phyloP scores from a whole-genome alignment of 1,140 invertebrate genomes.

The Melipona quadrifasciata region DNA sequence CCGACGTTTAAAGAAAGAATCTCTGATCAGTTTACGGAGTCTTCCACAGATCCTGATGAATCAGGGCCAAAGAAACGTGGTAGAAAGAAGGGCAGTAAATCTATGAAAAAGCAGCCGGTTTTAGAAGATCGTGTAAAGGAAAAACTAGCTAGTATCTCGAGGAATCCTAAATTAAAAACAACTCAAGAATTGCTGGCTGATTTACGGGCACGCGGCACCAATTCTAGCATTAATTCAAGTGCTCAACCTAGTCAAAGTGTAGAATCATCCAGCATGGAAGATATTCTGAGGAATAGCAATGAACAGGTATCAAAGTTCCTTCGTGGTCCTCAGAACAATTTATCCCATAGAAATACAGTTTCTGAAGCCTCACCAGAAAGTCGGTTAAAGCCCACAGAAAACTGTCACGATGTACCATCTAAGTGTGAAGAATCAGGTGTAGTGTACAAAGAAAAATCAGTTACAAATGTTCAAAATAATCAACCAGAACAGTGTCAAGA shows the following conservation, averaged over 20 bases:
- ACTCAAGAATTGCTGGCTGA: conserved; percentile 91
- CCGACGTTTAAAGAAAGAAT: conserved; percentile 68
- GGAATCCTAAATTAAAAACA: conserved; percentile 90
- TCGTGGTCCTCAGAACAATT: conserved; percentile 82
- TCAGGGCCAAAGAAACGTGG: conserved; percentile 84
- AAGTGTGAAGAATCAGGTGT: conserved; percentile 47
- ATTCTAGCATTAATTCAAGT: conserved; percentile 66
- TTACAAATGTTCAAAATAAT: conserved; percentile 44
- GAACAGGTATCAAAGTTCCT: conserved; percentile 83
- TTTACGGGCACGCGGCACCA: conserved; percentile 85
- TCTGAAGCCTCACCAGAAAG: conserved; percentile 43
- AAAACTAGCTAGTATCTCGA: conserved; percentile 85
- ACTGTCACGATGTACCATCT: conserved; percentile 46
- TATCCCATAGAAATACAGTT: conserved; percentile 57
- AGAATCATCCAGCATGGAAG: conserved; percentile 75
- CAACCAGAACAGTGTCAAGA: conserved; percentile 57
- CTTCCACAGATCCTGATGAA: conserved; percentile 63
- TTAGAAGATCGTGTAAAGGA: conserved; percentile 85
- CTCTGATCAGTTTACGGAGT: conserved; percentile 62
- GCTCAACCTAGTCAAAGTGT: conserved; percentile 78
- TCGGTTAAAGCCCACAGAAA: conserved; percentile 49
- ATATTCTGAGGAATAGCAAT: conserved; percentile 72
- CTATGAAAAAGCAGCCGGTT: conserved; percentile 80
- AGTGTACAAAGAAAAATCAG: conserved; percentile 39
- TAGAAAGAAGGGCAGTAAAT: conserved; percentile 88